Evolutionary conservation across 2,888 invertebrate species (phyloP), one percentile per base, ranked within the genome.

Genomic region (Nezara viridula): DNA sequence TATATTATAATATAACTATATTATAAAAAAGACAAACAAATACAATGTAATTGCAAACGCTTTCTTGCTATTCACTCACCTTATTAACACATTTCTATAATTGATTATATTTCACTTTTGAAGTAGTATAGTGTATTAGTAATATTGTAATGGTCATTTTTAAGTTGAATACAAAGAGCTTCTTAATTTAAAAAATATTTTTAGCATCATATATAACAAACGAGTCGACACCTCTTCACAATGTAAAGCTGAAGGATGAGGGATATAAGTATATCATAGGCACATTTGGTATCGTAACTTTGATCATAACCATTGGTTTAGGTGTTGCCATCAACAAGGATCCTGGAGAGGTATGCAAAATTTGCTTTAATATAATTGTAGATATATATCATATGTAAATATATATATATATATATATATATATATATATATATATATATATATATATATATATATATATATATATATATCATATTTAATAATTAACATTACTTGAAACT

Each of bases 311-410:
- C 32, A 92, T 96, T 85, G 96, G 96, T 66, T 94, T 97, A 88
- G 93, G 96, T 90, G 93, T 96, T 86, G 96, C 96, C 92, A 95
- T 97, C 91, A 94, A 96, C 92, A 95, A 95, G 92, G 96, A 96
- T 6, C 95, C 96, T 92, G 95, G 95, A 92, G 95, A 96, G 95
- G 96, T 96, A 92, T 91, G 91, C 90, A 14, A 50, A 49, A 32
- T 21, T 49, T 49, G 49, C 32, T 50, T 4, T 47, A 12, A 24
- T 49, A 50, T 32, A 27, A 37, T 37, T 4, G 24, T 37, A 10
- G 1, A 19, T 81, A 16, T 37, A 81, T 81, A 19, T 66, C 2
- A n/a, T n/a, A n/a, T n/a, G n/a, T n/a, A n/a, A n/a, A n/a, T n/a
- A n/a, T n/a, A n/a, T n/a, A n/a, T n/a, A 66, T 66, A 66, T 2